Conservation (phyloP, 2,113 vertebrate genomes). For the Aptenodytes patagonicus region DNA sequence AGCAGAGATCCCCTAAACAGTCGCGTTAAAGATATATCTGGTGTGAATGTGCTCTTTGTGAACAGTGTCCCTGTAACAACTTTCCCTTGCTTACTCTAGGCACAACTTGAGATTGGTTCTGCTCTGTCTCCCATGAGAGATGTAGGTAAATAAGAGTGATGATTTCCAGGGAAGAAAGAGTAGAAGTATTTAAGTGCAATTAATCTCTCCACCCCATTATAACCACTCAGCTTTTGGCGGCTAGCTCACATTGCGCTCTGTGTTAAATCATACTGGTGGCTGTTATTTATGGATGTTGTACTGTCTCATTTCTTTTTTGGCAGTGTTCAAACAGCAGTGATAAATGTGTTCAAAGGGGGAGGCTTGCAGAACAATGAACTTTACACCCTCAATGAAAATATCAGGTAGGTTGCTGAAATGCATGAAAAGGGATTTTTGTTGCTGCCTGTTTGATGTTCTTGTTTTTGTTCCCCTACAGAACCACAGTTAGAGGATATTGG, state of each 20-base stretch:
- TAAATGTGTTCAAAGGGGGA: constrained; percentile 93
- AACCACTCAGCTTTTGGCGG: not conserved
- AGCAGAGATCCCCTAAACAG: not conserved
- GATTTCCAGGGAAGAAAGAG: not conserved
- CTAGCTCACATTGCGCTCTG: not conserved
- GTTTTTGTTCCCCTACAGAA: not conserved
- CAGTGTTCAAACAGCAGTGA: constrained; percentile 93
- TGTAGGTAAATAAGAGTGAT: not conserved
- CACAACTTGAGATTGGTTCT: not conserved
- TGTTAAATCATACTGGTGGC: not conserved
- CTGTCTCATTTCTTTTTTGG: constrained; percentile 38
- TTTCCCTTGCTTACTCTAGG: not conserved
- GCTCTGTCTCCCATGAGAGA: not conserved
- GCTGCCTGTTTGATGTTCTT: not conserved
- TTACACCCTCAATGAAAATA: constrained; percentile 89
- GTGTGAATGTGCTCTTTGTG: not conserved
- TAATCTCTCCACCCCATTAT: not conserved
- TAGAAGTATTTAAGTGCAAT: not conserved
- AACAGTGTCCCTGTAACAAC: not conserved
- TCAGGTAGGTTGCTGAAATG: constrained; percentile 78
- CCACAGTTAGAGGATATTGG: not conserved
- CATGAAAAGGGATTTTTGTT: not conserved
- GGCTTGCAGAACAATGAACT: constrained; percentile 88
- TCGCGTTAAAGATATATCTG: not conserved
- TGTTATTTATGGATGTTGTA: not conserved